A percentile compares a stretch with the other conserved stretches of the same genome.
Conservation (phyloP, 2,888 invertebrate species). For the Eubasilissa splendida region DNA sequence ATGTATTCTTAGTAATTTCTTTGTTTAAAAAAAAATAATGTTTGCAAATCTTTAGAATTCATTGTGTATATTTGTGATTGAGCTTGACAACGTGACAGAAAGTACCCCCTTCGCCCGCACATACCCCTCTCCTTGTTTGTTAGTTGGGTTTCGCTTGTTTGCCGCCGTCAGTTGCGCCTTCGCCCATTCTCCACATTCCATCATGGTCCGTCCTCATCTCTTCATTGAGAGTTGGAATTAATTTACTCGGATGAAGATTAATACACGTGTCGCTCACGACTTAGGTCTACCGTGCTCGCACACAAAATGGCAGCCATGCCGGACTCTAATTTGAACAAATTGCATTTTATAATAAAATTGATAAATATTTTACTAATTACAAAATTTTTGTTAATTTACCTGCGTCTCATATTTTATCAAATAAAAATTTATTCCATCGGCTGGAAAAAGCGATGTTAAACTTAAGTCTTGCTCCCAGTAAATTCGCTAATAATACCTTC, state of each 20-base stretch:
- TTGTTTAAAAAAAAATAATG: too few species aligned
- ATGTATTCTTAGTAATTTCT: too few species aligned
- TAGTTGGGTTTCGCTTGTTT: constrained; percentile 48
- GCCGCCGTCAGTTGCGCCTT: constrained; percentile 36
- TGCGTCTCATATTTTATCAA: too few species aligned
- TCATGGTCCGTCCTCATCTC: constrained; percentile 40
- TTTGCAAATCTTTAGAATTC: background rate
- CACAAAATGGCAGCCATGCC: background rate
- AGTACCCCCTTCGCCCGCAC: background rate
- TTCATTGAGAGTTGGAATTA: constrained; percentile 55
- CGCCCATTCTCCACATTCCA: constrained; percentile 53
- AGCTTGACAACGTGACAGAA: background rate
- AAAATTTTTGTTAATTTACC: too few species aligned
- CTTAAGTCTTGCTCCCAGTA: too few species aligned
- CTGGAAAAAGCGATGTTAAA: too few species aligned
- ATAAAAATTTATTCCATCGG: too few species aligned
- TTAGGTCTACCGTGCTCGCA: background rate
- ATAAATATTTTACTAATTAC: too few species aligned
- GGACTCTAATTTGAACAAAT: too few species aligned
- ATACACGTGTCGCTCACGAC: constrained; percentile 8
- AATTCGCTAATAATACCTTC: too few species aligned
- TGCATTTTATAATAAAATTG: too few species aligned
- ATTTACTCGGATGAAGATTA: constrained; percentile 36
- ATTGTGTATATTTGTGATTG: background rate
- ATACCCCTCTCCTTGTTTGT: constrained; percentile 29